Evolutionary conservation across 2,888 invertebrate species (phyloP), one percentile per base, ranked within the genome.

Genomic region (Lepetodrilus schrolli): DNA sequence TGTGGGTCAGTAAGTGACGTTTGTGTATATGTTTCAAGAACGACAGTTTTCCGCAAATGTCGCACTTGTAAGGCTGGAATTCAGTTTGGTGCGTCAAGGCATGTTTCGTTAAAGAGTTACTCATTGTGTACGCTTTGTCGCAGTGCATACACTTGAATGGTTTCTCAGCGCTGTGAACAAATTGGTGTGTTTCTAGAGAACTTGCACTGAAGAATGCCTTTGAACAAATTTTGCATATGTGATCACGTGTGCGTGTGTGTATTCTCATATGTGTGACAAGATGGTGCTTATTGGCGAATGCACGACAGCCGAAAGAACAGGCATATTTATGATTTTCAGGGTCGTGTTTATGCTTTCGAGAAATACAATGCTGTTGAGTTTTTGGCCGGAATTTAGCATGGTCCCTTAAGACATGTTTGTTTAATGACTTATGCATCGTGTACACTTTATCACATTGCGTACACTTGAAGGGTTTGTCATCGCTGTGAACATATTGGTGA

Each of bases 111-210:
- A 30, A 34, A 30, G 58, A 58, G 17, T 34, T 30, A 23, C 26
- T 17, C 58, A 58, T 58, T 13, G 58, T 58, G 58, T 30, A 58
- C 17, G 30, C 34, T 17, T 58, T 58, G 58, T 58, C 58, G 17
- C 58, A 58, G 13, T 30, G 17, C 3, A 30, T 30, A 43, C 43
- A 43, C 4, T 17, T 43, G 8, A 43, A 43, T 0, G 43, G 43
- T 34, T 30, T 58, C n/a, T 58, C 58, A 3, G 17, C 58, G 3
- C 30, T 58, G 34, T 58, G 58, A 34, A 58, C 58, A 2, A 26
- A 8, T 8, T 30, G 58, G 26, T 58, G 58, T 13, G 17, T 30
- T 17, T 30, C 34, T 3, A 58, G 17, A 30, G 26, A 26, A 13
- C 30, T 58, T 30, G 17, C 3, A 34, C 17, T 30, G 30, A 58